Conservation (phyloP, 92 coral and sea anemone genomes). For the Muricea muricata region DNA sequence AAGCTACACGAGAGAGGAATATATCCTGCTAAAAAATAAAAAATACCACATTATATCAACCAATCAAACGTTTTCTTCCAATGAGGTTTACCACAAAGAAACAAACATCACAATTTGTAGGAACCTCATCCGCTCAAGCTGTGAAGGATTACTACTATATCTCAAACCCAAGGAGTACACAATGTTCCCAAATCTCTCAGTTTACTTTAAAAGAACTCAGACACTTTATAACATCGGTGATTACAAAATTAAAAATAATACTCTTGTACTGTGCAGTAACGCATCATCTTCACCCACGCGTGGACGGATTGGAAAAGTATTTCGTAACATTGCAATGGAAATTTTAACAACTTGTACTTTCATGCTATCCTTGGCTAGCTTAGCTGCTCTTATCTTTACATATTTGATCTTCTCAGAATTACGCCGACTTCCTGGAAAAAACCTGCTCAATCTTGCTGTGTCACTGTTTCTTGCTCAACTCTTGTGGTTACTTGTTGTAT, state of each 20-base stretch:
- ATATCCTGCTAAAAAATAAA: neutral
- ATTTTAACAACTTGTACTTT: conserved; percentile 70
- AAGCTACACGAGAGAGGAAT: conserved; percentile 3
- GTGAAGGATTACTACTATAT: conserved; percentile 1
- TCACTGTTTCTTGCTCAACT: conserved; percentile 86
- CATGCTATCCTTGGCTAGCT: conserved; percentile 67
- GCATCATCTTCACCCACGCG: neutral
- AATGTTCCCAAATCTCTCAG: neutral
- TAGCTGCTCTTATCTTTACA: conserved; percentile 67
- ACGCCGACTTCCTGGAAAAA: conserved; percentile 89
- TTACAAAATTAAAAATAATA: conserved; percentile 27
- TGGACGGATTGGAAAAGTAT: neutral
- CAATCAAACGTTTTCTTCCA: neutral
- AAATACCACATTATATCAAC: conserved; percentile 3
- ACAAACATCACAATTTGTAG: conserved; percentile 7
- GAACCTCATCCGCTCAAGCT: neutral
- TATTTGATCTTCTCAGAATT: conserved; percentile 78
- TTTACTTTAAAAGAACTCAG: conserved; percentile 7
- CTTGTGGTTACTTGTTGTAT: conserved; percentile 79
- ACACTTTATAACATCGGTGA: conserved; percentile 22
- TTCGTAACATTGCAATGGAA: conserved; percentile 17
- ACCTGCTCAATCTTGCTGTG: conserved; percentile 81
- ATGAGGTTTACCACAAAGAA: neutral
- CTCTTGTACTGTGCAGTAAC: conserved; percentile 18
- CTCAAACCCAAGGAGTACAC: neutral